These are phyloP conservation scores for Drosophila paramelanica DNA, from an alignment of 2,888 invertebrate species.

Conservation along the genomic window DNA sequence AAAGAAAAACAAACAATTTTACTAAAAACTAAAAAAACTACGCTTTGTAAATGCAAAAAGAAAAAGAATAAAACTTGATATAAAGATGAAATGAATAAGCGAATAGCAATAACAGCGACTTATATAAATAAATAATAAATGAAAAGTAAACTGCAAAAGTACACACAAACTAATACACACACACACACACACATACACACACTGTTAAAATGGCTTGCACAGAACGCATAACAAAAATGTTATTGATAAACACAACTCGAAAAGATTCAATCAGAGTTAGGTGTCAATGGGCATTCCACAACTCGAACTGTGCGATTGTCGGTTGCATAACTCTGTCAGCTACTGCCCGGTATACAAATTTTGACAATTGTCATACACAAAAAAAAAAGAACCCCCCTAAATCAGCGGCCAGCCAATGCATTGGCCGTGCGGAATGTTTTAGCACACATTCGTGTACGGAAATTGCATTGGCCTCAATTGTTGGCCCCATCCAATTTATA, in stretches of 20 bases:
- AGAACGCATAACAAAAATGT: constrained; percentile 49
- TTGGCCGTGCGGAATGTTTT: constrained; percentile 79
- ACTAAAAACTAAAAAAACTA: constrained; percentile 40
- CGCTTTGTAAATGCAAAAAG: constrained; percentile 74
- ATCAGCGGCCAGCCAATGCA: constrained; percentile 65
- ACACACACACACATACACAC: constrained; percentile 43
- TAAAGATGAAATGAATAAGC: constrained; percentile 43
- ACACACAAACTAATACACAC: constrained; percentile 30
- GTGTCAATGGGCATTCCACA: constrained; percentile 81
- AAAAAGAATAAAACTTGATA: constrained; percentile 34
- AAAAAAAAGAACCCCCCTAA: constrained; percentile 10
- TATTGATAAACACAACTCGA: constrained; percentile 38
- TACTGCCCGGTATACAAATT: constrained; percentile 78
- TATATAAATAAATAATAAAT: constrained; percentile 53
- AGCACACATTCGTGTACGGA: constrained; percentile 76
- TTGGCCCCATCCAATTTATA: constrained; percentile 43
- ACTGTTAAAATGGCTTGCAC: constrained; percentile 58
- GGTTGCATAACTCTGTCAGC: constrained; percentile 84
- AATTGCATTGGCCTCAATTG: constrained; percentile 66
- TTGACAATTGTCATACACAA: constrained; percentile 46
- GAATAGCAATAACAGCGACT: constrained; percentile 38
- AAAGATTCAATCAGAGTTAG: constrained; percentile 83
- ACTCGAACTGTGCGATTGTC: constrained; percentile 72
- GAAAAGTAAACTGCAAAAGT: constrained; percentile 59
- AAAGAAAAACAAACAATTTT: constrained; percentile 22